Evolutionary conservation across 2,797 vertebrate species (phyloP).

Genomic region (Eleutherodactylus coqui): DNA sequence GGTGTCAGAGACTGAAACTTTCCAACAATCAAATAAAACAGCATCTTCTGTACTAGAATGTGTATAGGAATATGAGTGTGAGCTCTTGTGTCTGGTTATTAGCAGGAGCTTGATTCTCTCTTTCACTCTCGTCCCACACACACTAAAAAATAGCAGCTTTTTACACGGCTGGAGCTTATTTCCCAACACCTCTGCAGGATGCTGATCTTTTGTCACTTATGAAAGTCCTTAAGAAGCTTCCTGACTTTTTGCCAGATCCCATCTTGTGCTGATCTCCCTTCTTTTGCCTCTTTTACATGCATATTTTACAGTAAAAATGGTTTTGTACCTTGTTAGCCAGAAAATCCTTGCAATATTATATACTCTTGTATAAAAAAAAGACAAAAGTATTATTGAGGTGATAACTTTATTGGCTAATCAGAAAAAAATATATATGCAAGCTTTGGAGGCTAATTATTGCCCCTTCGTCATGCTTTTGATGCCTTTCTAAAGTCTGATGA

Average conservation of each 20-base stretch:
- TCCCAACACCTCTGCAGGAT: slow-evolving; percentile 64
- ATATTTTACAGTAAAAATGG: no score
- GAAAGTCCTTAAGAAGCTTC: neutral
- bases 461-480: no score
- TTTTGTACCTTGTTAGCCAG: no score
- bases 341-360: no score
- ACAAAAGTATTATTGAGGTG: no score
- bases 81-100: neutral
- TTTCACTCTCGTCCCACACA: no score
- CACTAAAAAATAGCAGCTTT: neutral
- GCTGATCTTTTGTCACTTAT: slow-evolving; percentile 45
- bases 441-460: no score
- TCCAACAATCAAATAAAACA: neutral
- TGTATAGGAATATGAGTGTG: neutral
- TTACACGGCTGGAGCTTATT: slow-evolving; percentile 62
- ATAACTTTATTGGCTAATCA: no score
- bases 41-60: neutral
- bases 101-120: neutral
- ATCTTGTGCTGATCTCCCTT: neutral
- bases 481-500: no score
- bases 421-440: no score
- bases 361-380: no score
- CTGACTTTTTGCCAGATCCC: neutral
- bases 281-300: no score
- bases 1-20: neutral